These are phyloP conservation scores for Oostethus manadensis DNA, from an alignment of 2,113 vertebrate species.

Conservation along the genomic window DNA sequence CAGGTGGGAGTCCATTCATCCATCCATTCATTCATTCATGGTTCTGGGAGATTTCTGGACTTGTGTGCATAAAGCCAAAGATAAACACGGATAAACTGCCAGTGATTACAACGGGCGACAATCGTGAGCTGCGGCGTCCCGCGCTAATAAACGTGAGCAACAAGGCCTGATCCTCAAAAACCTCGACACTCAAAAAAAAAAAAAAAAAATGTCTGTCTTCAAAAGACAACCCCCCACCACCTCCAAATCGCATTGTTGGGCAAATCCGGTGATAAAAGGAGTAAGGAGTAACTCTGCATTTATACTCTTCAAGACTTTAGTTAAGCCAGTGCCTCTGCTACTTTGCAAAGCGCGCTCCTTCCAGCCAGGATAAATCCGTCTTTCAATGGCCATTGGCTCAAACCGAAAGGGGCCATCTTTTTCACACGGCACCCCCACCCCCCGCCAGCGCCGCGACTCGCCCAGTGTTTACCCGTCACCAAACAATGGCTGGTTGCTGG, in stretches of 20 bases:
- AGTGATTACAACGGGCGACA: slow-evolving; percentile 54
- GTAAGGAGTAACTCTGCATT: slow-evolving; percentile 89
- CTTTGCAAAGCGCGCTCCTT: slow-evolving; percentile 60
- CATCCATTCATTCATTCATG: slow-evolving; percentile 14
- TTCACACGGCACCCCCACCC: slow-evolving; percentile 62
- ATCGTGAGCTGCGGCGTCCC: slow-evolving; percentile 46
- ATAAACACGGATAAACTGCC: slow-evolving; percentile 60
- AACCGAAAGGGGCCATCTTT: slow-evolving; percentile 59
- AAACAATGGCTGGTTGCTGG: slow-evolving; percentile 72
- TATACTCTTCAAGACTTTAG: slow-evolving; percentile 86
- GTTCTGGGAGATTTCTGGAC: slow-evolving; percentile 36
- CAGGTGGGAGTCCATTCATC: too few relatives aligned
- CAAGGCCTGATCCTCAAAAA: slow-evolving; percentile 90
- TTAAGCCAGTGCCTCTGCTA: slow-evolving; percentile 91
- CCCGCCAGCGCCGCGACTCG: slow-evolving; percentile 28
- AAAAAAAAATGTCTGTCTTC: slow-evolving; percentile 61
- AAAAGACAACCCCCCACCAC: slow-evolving; percentile 76
- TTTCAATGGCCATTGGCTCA: slow-evolving; percentile 58
- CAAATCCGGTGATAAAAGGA: slow-evolving; percentile 89
- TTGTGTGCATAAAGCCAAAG: slow-evolving; percentile 30
- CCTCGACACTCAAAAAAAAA: slow-evolving; percentile 71
- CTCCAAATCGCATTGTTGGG: slow-evolving; percentile 90
- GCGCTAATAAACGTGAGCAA: slow-evolving; percentile 91
- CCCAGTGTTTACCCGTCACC: slow-evolving; percentile 71
- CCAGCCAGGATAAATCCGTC: slow-evolving; percentile 56